Evolutionary conservation across 2,113 vertebrate species (phyloP), one percentile per base, ranked within the genome.

Genomic region (Myanophis thanlyinensis): DNA sequence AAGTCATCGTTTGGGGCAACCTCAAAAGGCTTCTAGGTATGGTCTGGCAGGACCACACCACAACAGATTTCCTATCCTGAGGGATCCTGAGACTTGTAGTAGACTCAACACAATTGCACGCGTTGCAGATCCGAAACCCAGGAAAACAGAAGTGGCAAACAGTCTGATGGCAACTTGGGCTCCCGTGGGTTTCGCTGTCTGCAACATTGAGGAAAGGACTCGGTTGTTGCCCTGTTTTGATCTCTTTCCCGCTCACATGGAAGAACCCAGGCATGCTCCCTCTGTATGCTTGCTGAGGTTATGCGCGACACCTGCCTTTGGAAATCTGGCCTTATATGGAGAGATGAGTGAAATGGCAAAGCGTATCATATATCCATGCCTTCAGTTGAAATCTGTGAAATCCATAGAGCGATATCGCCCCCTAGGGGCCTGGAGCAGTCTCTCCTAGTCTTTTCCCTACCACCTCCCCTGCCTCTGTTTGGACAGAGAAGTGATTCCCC

Each of bases 291-390:
- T 23, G 59, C 73, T 62, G 27, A 4, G 5, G 91, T 2, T 2
- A 27, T 59, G 5, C 0, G 10, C 48, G 15, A 94, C 96, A 97
- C 97, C 97, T 97, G 97, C 94, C 54, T 44, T 13, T 87, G 95
- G 94, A 95, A 92, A 97, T 89, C 15, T 91, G 90, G 95, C 97
- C 96, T 97, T 97, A 97, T 97, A 97, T 97, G 96, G 97, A 96
- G 95, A 95, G 96, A 59, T 93, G 93, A 87, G 93, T 0, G 35
- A 94, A 95, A 86, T n/a, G 25, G 94, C 49, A 0, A 0, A 85
- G 91, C 13, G 5, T 13, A 87, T 40, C 22, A 40, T 40, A 40
- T 7, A 40, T 40, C 40, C 67, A 80, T 40, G 20, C 67, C 35
- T 80, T 80, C 67, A 40, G 93, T 13, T 0, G 0, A 1, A 91